Conservation (phyloP, 2,888 invertebrate species). For the Nephrotoma flavescens region DNA sequence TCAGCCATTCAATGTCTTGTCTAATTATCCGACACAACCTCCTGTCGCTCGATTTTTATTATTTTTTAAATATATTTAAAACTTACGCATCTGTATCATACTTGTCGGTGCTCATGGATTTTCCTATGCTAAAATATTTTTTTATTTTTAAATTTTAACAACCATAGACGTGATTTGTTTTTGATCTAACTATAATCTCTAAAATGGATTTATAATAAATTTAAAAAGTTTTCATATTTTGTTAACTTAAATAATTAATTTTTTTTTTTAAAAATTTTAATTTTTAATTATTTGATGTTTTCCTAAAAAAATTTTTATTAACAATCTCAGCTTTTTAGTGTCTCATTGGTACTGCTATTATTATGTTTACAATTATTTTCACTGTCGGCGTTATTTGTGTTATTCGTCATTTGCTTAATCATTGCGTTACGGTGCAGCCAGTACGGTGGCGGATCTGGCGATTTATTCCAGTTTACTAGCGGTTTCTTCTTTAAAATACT, state of each 20-base stretch:
- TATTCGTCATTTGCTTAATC: conserved; percentile 27
- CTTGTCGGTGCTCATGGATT: no score
- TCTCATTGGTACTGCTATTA: not conserved
- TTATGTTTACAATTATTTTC: not conserved
- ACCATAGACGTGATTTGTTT: not conserved
- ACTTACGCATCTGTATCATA: no score
- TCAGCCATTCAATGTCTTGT: no score
- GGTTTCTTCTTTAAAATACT: conserved; percentile 41
- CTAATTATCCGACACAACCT: no score
- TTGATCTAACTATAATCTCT: not conserved
- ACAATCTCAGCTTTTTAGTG: not conserved
- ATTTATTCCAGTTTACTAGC: conserved; percentile 18
- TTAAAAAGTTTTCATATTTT: not conserved
- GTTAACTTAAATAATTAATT: not conserved
- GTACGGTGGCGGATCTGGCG: conserved; percentile 31
- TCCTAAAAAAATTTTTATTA: not conserved
- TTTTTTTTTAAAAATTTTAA: no score
- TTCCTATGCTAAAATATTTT: no score
- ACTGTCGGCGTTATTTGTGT: not conserved
- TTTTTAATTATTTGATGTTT: not conserved
- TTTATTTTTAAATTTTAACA: not conserved
- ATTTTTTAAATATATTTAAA: no score
- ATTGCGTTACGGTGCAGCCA: conserved; percentile 34
- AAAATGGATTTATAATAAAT: not conserved
- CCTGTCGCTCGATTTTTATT: no score